phyloP scores from a whole-genome alignment of 2,888 invertebrate genomes.

The Rhingia rostrata region DNA sequence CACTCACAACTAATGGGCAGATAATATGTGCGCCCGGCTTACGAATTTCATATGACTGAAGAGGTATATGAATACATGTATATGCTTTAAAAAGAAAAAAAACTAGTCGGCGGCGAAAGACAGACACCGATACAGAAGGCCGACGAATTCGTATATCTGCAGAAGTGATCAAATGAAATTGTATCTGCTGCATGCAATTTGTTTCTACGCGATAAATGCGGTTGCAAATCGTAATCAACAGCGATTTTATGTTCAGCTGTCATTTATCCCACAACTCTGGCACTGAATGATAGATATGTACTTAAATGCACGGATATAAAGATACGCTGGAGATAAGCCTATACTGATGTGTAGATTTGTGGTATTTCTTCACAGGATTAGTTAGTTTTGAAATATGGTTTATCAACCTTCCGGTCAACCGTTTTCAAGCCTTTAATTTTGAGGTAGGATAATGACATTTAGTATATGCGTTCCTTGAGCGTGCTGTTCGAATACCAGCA shows the following conservation, averaged over 20 bases:
- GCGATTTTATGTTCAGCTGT: slow-evolving; percentile 69
- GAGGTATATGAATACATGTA: not conserved
- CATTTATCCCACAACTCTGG: slow-evolving; percentile 33
- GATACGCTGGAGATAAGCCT: slow-evolving; percentile 57
- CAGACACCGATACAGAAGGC: slow-evolving; percentile 11
- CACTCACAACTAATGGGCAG: slow-evolving; percentile 46
- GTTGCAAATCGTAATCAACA: slow-evolving; percentile 69
- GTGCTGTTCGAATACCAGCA: no score
- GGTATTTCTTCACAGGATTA: no score
- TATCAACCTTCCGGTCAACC: no score
- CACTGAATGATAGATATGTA: slow-evolving; percentile 68
- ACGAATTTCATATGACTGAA: slow-evolving; percentile 47
- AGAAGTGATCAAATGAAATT: slow-evolving; percentile 64
- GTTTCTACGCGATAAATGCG: slow-evolving; percentile 71
- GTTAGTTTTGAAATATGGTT: no score
- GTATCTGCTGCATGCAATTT: slow-evolving; percentile 72
- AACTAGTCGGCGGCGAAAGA: not conserved
- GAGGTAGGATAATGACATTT: no score
- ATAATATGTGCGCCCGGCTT: slow-evolving; percentile 55
- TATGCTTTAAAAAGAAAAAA: not conserved
- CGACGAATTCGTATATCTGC: slow-evolving; percentile 39
- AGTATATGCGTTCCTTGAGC: no score
- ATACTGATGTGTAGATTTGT: no score
- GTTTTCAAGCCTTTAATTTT: no score
- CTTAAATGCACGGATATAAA: slow-evolving; percentile 66